Evolutionary conservation across 2,888 invertebrate genomes (phyloP).

Genomic region (Carabus problematicus): DNA sequence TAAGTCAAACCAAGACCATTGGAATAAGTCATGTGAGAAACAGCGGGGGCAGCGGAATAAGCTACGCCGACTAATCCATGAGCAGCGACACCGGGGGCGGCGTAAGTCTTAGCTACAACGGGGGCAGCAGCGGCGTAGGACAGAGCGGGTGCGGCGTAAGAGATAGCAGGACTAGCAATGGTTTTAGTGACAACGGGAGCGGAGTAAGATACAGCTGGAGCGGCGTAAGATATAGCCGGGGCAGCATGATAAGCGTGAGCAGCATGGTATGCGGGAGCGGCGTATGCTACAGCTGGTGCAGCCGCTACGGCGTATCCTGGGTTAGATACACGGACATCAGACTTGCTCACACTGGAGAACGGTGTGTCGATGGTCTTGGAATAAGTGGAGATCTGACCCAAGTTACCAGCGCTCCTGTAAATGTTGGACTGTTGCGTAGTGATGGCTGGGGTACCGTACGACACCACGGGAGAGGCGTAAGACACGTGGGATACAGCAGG

Average conservation of each 20-base stretch:
- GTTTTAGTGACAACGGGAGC: background rate
- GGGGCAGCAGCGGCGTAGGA: conserved; percentile 65
- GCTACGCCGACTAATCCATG: conserved; percentile 65
- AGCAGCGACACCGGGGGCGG: conserved; percentile 51
- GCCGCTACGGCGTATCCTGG: conserved; percentile 60
- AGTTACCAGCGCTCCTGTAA: conserved; percentile 70
- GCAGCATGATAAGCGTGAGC: conserved; percentile 45
- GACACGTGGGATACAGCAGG: conserved; percentile 47
- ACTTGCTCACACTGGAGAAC: conserved; percentile 74
- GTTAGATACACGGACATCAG: conserved; percentile 75
- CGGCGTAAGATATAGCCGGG: conserved; percentile 47
- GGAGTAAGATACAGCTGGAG: conserved; percentile 7
- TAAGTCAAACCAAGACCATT: conserved; percentile 66
- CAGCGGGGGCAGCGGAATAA: conserved; percentile 68
- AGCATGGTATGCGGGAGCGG: conserved; percentile 24
- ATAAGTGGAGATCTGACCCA: conserved; percentile 74
- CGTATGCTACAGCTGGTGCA: conserved; percentile 52
- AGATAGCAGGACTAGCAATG: background rate
- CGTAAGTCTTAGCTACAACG: conserved; percentile 58
- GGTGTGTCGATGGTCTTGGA: conserved; percentile 76
- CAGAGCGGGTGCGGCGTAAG: conserved; percentile 54
- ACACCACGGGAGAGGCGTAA: conserved; percentile 49
- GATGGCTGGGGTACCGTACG: conserved; percentile 58
- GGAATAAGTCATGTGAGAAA: conserved; percentile 67
- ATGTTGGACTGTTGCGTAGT: conserved; percentile 69